These are phyloP conservation scores for Rhorus exstirpatorius DNA, from an alignment of 2,888 invertebrate genomes.

Conservation along the genomic window DNA sequence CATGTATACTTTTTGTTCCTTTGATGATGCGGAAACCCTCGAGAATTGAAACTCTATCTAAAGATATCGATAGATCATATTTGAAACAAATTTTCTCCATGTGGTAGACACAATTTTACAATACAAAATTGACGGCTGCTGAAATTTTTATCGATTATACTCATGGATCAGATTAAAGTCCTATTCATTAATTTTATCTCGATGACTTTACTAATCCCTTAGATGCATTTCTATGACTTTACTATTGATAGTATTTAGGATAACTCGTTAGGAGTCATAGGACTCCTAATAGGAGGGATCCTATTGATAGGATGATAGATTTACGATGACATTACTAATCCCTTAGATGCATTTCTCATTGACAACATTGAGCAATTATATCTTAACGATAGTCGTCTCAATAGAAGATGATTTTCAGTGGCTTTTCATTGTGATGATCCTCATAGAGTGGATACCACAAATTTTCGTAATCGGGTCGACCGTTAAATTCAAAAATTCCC, in stretches of 20 bases:
- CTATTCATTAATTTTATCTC: too few relatives aligned
- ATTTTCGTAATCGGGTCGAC: slow-evolving; percentile 24
- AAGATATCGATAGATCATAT: background rate
- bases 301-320: too few relatives aligned
- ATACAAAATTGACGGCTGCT: background rate
- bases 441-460: background rate
- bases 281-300: too few relatives aligned
- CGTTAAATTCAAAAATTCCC: slow-evolving; percentile 32
- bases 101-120: too few relatives aligned
- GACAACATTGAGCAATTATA: too few relatives aligned
- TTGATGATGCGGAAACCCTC: background rate
- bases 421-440: slow-evolving; percentile 6
- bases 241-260: too few relatives aligned
- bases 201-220: background rate
- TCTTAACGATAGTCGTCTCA: background rate
- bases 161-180: too few relatives aligned
- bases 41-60: background rate
- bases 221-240: background rate
- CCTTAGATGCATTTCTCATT: too few relatives aligned
- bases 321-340: background rate
- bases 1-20: background rate
- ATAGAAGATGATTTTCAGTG: slow-evolving; percentile 28
- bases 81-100: too few relatives aligned
- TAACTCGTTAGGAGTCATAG: too few relatives aligned
- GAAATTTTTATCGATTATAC: too few relatives aligned